These are phyloP conservation scores for Scomber japonicus DNA, from an alignment of 2,113 vertebrate species.

Conservation along the genomic window DNA sequence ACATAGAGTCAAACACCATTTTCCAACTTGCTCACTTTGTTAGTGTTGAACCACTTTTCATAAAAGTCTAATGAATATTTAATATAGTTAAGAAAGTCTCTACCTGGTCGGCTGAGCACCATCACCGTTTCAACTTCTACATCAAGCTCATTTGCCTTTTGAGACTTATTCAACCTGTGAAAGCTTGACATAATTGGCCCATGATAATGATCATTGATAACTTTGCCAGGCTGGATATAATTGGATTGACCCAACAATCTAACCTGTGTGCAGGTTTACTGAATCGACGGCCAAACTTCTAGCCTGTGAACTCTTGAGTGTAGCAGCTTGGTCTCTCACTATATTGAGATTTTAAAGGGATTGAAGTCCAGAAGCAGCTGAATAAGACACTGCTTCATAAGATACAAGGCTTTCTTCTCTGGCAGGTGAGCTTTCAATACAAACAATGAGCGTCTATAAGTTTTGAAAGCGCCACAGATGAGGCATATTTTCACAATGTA, in stretches of 20 bases:
- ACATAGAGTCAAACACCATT: no score
- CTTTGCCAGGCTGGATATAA: slow-evolving; percentile 18
- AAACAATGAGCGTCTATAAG: neutral
- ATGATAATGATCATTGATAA: slow-evolving; percentile 27
- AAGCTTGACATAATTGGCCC: slow-evolving; percentile 34
- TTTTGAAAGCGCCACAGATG: slow-evolving; percentile 4
- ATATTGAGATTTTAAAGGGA: slow-evolving; percentile 30
- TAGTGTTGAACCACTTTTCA: no score
- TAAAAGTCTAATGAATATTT: no score
- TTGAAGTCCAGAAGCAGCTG: neutral
- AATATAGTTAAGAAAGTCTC: no score
- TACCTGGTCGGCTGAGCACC: neutral
- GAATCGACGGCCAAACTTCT: slow-evolving; percentile 32
- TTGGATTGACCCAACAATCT: slow-evolving; percentile 29
- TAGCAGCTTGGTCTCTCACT: neutral
- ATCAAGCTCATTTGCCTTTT: slow-evolving; percentile 10
- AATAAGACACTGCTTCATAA: no score
- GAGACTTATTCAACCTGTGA: slow-evolving; percentile 8
- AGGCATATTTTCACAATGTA: slow-evolving; percentile 12
- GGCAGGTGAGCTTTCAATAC: neutral
- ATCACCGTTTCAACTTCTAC: neutral
- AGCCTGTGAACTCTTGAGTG: slow-evolving; percentile 4
- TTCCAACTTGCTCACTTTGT: no score
- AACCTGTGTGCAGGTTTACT: slow-evolving; percentile 14
- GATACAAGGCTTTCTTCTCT: neutral